Conservation (phyloP, 2,888 invertebrate species). For the Argyresthia albistria region DNA sequence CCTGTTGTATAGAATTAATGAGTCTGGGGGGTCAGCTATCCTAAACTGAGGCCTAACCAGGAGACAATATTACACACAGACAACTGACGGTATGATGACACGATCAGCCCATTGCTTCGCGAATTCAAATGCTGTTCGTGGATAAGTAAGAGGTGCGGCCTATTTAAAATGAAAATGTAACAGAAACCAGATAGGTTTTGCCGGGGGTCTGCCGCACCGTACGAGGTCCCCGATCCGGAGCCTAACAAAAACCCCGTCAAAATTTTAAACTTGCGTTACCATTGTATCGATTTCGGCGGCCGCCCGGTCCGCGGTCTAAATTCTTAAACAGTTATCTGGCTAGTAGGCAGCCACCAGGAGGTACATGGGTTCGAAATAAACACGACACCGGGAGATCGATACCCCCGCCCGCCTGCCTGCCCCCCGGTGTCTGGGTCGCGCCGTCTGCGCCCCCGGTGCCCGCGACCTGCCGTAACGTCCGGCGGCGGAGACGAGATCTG, state of each 20-base stretch:
- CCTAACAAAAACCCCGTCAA: background rate
- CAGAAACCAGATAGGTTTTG: too few species aligned
- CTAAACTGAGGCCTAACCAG: too few species aligned
- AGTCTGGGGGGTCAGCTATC: too few species aligned
- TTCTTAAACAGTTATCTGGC: slow-evolving; percentile 46
- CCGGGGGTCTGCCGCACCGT: too few species aligned
- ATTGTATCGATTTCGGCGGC: slow-evolving; percentile 23
- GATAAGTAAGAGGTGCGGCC: too few species aligned
- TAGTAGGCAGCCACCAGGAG: slow-evolving; percentile 5
- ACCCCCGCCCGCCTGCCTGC: slow-evolving; percentile 18
- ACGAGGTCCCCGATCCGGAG: too few species aligned
- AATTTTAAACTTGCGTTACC: background rate
- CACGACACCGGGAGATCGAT: slow-evolving; percentile 38
- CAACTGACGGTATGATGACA: too few species aligned
- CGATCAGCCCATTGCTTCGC: too few species aligned
- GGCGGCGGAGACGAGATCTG: background rate
- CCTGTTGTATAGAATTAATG: too few species aligned
- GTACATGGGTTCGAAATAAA: slow-evolving; percentile 42
- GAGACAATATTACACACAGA: too few species aligned
- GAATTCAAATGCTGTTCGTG: too few species aligned
- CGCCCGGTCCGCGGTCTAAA: slow-evolving; percentile 34
- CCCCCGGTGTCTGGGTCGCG: slow-evolving; percentile 18
- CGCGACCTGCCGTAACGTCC: slow-evolving; percentile 11
- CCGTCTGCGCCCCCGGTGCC: slow-evolving; percentile 15
- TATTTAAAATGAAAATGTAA: too few species aligned